These are phyloP conservation scores for Theropithecus gelada DNA, from an alignment of 2,113 vertebrate genomes.

Conservation along the genomic window DNA sequence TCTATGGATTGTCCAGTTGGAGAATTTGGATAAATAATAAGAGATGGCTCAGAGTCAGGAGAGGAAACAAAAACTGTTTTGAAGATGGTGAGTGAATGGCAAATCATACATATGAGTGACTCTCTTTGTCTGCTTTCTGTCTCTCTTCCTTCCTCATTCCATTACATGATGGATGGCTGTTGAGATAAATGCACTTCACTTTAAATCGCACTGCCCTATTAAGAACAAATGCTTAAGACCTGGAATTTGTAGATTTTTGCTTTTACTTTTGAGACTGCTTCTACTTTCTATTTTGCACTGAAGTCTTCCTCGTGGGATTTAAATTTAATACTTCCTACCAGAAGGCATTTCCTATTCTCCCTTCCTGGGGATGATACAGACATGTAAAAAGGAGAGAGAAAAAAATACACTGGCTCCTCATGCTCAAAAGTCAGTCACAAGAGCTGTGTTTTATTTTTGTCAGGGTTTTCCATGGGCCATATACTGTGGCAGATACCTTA, in stretches of 20 bases:
- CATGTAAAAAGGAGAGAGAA: background rate
- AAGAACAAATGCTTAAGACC: background rate
- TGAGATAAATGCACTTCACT: background rate
- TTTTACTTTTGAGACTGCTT: conserved; percentile 8
- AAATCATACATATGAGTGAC: background rate
- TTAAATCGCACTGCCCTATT: background rate
- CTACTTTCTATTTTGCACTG: background rate
- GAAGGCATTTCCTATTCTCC: conserved; percentile 1
- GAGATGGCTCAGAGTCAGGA: background rate
- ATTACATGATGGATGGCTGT: background rate
- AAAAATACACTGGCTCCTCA: background rate
- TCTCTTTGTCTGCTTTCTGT: background rate
- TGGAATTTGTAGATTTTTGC: background rate
- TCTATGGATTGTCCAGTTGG: background rate
- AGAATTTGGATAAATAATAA: background rate
- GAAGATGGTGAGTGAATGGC: background rate
- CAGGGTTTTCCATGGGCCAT: background rate
- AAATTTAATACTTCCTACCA: conserved; percentile 44
- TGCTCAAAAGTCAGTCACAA: background rate
- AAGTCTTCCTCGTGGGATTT: conserved; percentile 15
- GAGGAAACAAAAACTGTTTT: background rate
- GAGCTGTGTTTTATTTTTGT: background rate
- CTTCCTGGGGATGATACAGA: background rate
- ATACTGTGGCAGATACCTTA: background rate
- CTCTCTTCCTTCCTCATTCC: background rate